These are phyloP conservation scores for Nothocercus julius DNA, from an alignment of 2,113 vertebrate species.

Conservation along the genomic window DNA sequence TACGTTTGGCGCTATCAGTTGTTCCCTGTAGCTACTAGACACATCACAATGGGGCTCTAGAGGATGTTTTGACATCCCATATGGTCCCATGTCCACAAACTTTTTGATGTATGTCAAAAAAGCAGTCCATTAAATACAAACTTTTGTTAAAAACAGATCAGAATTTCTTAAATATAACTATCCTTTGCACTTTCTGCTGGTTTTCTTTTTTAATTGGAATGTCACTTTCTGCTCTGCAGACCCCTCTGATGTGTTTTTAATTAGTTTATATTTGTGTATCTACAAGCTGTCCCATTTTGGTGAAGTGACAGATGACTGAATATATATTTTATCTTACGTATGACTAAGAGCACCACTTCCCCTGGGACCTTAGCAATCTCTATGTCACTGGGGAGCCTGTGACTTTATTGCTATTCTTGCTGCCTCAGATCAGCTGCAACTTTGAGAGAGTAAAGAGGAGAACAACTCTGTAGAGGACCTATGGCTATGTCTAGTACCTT, in stretches of 20 bases:
- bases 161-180: neutral
- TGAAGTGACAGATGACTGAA: neutral
- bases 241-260: neutral
- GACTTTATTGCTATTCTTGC: slow-evolving; percentile 21
- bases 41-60: neutral
- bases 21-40: neutral
- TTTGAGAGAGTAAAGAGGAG: neutral
- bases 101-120: neutral
- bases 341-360: neutral
- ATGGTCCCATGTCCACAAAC: neutral
- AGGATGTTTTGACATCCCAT: neutral
- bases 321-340: neutral
- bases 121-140: neutral
- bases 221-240: neutral
- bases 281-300: neutral
- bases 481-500: neutral
- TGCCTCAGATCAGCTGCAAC: neutral
- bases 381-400: neutral
- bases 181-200: neutral
- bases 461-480: neutral
- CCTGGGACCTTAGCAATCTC: neutral
- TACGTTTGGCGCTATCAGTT: neutral
- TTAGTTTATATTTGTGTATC: neutral
- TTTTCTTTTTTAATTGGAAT: neutral
- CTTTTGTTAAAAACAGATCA: neutral